Evolutionary conservation across 2,888 invertebrate genomes (phyloP), one percentile per base, ranked within the genome.

Genomic region (Julus scandinavius): DNA sequence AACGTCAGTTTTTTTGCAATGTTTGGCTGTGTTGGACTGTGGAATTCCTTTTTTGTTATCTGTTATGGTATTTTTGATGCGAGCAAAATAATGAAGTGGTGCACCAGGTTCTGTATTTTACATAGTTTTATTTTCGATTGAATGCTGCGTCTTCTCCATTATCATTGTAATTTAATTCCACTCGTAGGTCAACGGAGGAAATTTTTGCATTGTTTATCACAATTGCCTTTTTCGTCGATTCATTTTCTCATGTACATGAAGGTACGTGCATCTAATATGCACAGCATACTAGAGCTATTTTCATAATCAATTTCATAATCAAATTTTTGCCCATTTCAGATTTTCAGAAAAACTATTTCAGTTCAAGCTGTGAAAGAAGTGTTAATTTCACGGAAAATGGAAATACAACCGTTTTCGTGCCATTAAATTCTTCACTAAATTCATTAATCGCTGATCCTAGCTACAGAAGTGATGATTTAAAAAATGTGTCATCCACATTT

Each of bases 151-250:
- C 29, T n/a, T 63, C n/a, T 0, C n/a, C 5, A 29, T 6, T 58
- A 58, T 58, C n/a, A 5, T 5, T 45, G 6, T 58, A 58, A 58
- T 58, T 58, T 5, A 17, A 58, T 58, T 58, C 1, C 7, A 13
- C 3, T 40, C 38, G 94, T 20, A 92, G 94, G 90, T 94, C 94
- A 20, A 94, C 94, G 49, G 94, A 94, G 91, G 94, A 94, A 91
- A 94, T 94, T 89, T 94, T 94, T 91, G 94, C 94, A 13, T 91
- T 94, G 85, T 94, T 94, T 91, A 94, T 94, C 89, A 94, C 94
- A 85, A 93, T 94, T 90, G 94, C 94, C 85, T 94, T 94, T 91
- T 93, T 93, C 88, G 93, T 94, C 83, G 94, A 94, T 91, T 94
- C 94, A 88, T 92, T 93, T 89, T 92, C 93, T 90, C 94, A 94